phyloP scores from a whole-genome alignment of 2,113 vertebrate species.

The Ardeotis arabs region DNA sequence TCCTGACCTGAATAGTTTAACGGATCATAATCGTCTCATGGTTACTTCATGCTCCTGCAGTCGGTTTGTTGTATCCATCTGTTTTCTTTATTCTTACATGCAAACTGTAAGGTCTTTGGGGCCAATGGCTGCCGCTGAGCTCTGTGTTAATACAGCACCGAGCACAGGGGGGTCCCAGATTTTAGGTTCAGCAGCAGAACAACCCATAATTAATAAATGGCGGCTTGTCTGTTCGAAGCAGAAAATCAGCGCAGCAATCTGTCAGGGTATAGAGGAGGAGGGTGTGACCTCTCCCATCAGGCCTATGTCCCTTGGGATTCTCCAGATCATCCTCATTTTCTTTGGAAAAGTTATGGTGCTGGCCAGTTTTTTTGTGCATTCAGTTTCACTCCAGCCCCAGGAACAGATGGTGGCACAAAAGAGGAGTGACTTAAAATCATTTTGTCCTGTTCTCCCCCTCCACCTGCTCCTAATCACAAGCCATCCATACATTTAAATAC shows the following conservation, averaged over 20 bases:
- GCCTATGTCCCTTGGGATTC: constrained; percentile 38
- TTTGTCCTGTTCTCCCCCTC: constrained; percentile 62
- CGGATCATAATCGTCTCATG: constrained; percentile 66
- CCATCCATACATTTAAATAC: constrained; percentile 69
- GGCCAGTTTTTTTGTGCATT: constrained; percentile 65
- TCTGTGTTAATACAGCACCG: constrained; percentile 39
- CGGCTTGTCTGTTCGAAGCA: constrained; percentile 48
- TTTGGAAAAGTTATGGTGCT: constrained; percentile 64
- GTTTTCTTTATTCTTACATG: constrained; percentile 50
- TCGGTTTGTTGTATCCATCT: constrained; percentile 54
- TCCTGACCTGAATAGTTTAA: constrained; percentile 71
- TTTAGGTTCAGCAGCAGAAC: constrained; percentile 59
- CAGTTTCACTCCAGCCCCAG: constrained; percentile 62
- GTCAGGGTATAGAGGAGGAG: constrained; percentile 57
- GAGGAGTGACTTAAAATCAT: constrained; percentile 67
- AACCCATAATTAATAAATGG: constrained; percentile 67
- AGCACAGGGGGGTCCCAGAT: constrained; percentile 13
- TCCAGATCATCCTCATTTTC: constrained; percentile 66
- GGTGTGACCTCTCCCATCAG: constrained; percentile 64
- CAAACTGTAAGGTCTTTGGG: constrained; percentile 59
- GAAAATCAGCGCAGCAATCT: constrained; percentile 58
- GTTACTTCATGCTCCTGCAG: constrained; percentile 54
- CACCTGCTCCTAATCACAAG: constrained; percentile 69
- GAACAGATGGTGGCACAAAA: constrained; percentile 71
- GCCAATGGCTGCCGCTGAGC: constrained; percentile 38